phyloP scores from a whole-genome alignment of 2,888 invertebrate genomes.

The Papilio elwesi region DNA sequence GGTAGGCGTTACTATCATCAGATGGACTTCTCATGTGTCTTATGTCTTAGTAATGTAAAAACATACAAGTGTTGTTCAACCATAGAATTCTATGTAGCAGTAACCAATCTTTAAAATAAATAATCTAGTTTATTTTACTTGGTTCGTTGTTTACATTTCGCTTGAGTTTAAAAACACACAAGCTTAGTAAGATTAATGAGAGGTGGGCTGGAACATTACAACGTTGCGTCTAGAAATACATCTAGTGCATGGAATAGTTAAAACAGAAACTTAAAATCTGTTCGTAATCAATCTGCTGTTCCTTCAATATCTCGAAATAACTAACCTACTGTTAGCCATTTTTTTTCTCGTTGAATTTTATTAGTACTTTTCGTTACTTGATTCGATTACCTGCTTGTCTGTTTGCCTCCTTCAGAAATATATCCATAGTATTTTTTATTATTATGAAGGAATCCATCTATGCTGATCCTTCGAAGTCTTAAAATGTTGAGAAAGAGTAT shows the following conservation, averaged over 20 bases:
- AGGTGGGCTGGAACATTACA: slow-evolving; percentile 26
- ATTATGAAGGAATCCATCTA: no score
- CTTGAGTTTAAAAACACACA: slow-evolving; percentile 15
- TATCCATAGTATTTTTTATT: no score
- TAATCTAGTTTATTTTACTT: slow-evolving; percentile 28
- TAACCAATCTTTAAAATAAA: slow-evolving; percentile 10
- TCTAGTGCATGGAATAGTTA: slow-evolving; percentile 12
- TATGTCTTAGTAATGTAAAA: no score
- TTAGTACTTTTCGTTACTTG: not conserved
- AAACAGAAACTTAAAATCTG: slow-evolving; percentile 6
- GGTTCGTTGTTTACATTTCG: slow-evolving; percentile 27
- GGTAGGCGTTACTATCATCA: no score
- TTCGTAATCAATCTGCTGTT: not conserved
- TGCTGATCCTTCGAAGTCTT: no score
- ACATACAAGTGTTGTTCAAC: no score
- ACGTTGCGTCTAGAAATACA: slow-evolving; percentile 25
- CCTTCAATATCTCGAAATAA: slow-evolving; percentile 1
- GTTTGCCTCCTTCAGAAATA: not conserved
- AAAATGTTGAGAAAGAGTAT: no score
- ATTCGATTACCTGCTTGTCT: not conserved
- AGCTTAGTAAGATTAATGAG: slow-evolving; percentile 11
- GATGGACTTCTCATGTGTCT: no score
- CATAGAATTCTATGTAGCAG: no score
- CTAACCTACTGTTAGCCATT: no score
- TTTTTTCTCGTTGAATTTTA: not conserved